These are phyloP conservation scores for Dynastes maya DNA, from an alignment of 2,888 invertebrate genomes.

Conservation along the genomic window DNA sequence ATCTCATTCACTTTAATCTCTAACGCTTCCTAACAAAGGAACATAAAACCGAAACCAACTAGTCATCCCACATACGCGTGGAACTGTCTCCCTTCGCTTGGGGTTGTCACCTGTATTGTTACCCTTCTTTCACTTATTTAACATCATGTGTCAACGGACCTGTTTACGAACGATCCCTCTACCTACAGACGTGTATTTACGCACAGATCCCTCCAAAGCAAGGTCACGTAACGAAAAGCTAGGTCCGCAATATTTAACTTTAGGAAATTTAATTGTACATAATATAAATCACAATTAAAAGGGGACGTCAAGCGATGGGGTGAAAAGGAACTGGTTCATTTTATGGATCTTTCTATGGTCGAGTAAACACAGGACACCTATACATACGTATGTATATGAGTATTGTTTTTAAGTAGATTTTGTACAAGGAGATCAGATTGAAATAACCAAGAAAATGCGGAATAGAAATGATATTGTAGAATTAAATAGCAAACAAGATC, in stretches of 20 bases:
- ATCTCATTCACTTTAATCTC: conserved; percentile 9
- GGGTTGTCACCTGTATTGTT: conserved; percentile 19
- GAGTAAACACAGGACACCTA: conserved; percentile 50
- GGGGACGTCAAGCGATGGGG: conserved; percentile 53
- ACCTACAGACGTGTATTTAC: conserved; percentile 1
- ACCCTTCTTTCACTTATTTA: conserved; percentile 35
- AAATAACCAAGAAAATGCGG: not conserved
- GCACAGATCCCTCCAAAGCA: not conserved
- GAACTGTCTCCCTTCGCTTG: conserved; percentile 14
- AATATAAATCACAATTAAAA: conserved; percentile 57
- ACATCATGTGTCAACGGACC: conserved; percentile 25
- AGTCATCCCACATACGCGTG: conserved; percentile 11
- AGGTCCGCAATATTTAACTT: conserved; percentile 43
- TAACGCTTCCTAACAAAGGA: conserved; percentile 15
- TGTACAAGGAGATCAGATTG: not conserved
- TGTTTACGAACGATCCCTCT: conserved; percentile 6
- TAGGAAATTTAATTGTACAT: conserved; percentile 34
- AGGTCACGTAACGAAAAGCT: not conserved
- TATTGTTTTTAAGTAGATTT: conserved; percentile 28
- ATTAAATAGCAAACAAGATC: too few species aligned
- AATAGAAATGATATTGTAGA: too few species aligned
- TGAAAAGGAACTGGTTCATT: conserved; percentile 56
- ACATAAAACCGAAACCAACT: not conserved
- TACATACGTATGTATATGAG: not conserved
- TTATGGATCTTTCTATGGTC: conserved; percentile 57